Conservation (phyloP, 2,113 vertebrate genomes). For the Lutjanus erythropterus region DNA sequence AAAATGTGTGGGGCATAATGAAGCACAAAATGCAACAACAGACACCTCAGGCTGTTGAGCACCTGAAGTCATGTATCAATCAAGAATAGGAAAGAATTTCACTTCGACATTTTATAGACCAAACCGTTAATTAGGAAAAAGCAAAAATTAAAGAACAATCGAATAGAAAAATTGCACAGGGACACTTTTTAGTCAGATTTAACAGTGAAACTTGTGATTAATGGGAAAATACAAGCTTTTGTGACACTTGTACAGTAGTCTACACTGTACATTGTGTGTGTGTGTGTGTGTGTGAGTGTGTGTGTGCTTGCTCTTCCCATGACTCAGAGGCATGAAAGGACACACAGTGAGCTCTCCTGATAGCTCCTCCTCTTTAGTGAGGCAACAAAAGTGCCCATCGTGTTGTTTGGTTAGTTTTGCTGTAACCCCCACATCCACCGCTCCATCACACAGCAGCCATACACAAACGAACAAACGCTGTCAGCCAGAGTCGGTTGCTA, state of each 20-base stretch:
- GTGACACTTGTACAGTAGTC: not conserved
- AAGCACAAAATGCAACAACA: too few species aligned
- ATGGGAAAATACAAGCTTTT: not conserved
- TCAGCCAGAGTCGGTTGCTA: slow-evolving; percentile 77
- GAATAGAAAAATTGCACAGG: not conserved
- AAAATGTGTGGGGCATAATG: too few species aligned
- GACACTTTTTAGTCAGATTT: not conserved
- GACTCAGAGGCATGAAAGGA: slow-evolving; percentile 57
- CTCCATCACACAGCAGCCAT: slow-evolving; percentile 65
- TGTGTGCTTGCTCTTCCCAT: slow-evolving; percentile 44
- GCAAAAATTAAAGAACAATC: not conserved
- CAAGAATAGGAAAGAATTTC: too few species aligned
- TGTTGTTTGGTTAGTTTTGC: slow-evolving; percentile 79
- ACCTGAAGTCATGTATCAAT: too few species aligned
- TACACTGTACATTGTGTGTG: not conserved
- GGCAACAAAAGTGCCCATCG: slow-evolving; percentile 68
- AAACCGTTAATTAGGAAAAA: too few species aligned
- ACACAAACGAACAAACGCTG: slow-evolving; percentile 62
- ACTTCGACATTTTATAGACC: too few species aligned
- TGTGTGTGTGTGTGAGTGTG: slow-evolving; percentile 16
- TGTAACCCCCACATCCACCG: slow-evolving; percentile 53
- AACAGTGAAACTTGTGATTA: not conserved
- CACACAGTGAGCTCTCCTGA: slow-evolving; percentile 48
- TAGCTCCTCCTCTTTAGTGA: slow-evolving; percentile 66
- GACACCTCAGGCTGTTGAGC: too few species aligned